phyloP scores from a whole-genome alignment of 2,113 vertebrate species.

The Clupea harengus region DNA sequence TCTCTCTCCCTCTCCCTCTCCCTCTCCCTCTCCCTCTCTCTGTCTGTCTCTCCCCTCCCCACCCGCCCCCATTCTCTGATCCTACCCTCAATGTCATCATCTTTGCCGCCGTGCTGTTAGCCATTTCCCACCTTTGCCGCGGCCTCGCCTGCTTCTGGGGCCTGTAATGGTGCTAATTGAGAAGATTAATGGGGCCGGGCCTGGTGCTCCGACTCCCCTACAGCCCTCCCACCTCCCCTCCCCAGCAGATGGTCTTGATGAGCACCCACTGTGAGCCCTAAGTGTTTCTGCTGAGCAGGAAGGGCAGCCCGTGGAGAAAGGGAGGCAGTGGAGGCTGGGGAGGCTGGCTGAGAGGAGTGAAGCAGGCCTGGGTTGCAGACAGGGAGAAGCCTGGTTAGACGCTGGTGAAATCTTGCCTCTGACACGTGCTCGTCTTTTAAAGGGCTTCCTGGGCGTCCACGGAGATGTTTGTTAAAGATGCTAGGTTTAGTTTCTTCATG shows the following conservation, averaged over 20 bases:
- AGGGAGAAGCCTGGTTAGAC: background rate
- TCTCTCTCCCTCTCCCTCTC: conserved; percentile 6
- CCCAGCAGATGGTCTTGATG: conserved; percentile 99
- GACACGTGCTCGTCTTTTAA: background rate
- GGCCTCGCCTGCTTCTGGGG: conserved; percentile 92
- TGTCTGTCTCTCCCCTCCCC: conserved; percentile 39
- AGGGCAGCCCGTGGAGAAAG: conserved; percentile 86
- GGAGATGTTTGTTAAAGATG: background rate
- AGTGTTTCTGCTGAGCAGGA: conserved; percentile 96
- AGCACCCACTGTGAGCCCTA: conserved; percentile 99
- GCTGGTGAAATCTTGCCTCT: background rate
- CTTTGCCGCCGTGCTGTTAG: conserved; percentile 54
- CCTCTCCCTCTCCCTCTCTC: background rate
- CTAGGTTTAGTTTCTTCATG: background rate
- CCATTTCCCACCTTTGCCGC: conserved; percentile 86
- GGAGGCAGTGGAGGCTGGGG: conserved; percentile 63
- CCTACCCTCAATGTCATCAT: background rate
- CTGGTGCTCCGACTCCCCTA: conserved; percentile 17
- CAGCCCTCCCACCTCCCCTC: conserved; percentile 75
- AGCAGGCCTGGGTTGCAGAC: background rate
- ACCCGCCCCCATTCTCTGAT: conserved; percentile 40
- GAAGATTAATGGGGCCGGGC: conserved; percentile 91
- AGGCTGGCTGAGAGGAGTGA: background rate
- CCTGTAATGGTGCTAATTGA: conserved; percentile 99
- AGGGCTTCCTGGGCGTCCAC: background rate